phyloP scores from a whole-genome alignment of 2,888 invertebrate species.

The Trissolcus brochymenae region DNA sequence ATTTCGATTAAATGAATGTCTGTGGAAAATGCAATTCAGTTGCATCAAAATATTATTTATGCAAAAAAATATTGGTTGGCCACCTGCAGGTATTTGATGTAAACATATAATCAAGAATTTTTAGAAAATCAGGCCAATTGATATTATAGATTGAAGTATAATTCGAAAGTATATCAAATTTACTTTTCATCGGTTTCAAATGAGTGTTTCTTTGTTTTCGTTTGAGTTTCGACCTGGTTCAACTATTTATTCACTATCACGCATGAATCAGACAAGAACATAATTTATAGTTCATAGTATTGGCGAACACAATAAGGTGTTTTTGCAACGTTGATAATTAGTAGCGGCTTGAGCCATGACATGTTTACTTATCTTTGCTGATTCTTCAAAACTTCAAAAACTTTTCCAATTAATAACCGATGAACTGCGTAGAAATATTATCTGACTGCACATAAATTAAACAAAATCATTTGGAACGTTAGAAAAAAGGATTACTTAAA shows the following conservation, averaged over 20 bases:
- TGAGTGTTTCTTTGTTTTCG: conserved; percentile 6
- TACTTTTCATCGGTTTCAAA: conserved; percentile 6
- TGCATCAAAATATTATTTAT: too few species aligned
- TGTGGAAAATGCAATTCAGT: too few species aligned
- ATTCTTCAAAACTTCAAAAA: conserved; percentile 9
- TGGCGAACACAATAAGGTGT: too few species aligned
- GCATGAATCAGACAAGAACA: background rate
- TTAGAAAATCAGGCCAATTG: too few species aligned
- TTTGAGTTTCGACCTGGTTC: conserved; percentile 5
- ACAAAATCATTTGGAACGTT: background rate
- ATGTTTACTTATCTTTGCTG: conserved; percentile 23
- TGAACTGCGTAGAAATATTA: background rate
- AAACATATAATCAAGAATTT: too few species aligned
- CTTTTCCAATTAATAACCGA: background rate
- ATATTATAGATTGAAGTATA: background rate
- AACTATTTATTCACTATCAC: conserved; percentile 14
- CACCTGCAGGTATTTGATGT: too few species aligned
- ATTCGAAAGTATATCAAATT: conserved; percentile 10
- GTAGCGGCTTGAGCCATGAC: conserved; percentile 23
- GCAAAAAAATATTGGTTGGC: too few species aligned
- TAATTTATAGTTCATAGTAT: too few species aligned
- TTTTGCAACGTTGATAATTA: conserved; percentile 1
- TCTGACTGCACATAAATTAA: background rate
- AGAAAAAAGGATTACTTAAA: background rate
- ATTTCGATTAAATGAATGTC: too few species aligned